Evolutionary conservation across 2,797 vertebrate species (phyloP), one percentile per base, ranked within the genome.

Genomic region (Triplophysa yarkandensis): DNA sequence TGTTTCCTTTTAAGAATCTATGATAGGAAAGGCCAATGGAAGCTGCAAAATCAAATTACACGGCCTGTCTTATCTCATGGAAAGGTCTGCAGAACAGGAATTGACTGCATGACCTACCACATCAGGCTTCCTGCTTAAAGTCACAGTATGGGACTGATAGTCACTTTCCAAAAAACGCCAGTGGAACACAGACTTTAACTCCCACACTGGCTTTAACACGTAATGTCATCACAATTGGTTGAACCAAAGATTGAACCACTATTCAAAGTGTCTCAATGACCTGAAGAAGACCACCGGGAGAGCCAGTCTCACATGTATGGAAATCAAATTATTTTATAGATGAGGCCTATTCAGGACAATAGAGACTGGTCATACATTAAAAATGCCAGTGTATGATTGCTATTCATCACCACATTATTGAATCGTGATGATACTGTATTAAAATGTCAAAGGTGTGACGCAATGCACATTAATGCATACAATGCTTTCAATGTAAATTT

Each of bases 41-140:
- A 60, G 32, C 43, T 27, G 68, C 27, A 77, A 39, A 65, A 27
- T 66, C 27, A 34, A 21, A 54, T 30, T 34, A 36, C 27, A 46
- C 30, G 52, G 63, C 25, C n/a, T 21, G 60, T 69, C 64, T 84
- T 80, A 77, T 81, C 66, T 68, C 23, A 55, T 78, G 76, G 68
- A 80, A 80, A 76, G 73, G 78, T 80, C 71, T 70, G 71, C 28
- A 80, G 65, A 57, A 76, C 48, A 77, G 74, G 67, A 80, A 74
- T 1, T 62, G 70, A 64, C 36, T 50, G 62, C 57, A 71, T 77
- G 75, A 72, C 74, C 77, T 68, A 52, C 64, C 72, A 77, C 67
- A 69, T 72, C 39, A 43, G 44, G 46, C 64, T 77, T 81, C 77
- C 75, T 74, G 77, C 68, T 76, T 68, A 81, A 73, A 77, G 75